Base-by-base conservation (phyloP, 2,797 vertebrate species). In the Neosilurus hyrtlii region DNA sequence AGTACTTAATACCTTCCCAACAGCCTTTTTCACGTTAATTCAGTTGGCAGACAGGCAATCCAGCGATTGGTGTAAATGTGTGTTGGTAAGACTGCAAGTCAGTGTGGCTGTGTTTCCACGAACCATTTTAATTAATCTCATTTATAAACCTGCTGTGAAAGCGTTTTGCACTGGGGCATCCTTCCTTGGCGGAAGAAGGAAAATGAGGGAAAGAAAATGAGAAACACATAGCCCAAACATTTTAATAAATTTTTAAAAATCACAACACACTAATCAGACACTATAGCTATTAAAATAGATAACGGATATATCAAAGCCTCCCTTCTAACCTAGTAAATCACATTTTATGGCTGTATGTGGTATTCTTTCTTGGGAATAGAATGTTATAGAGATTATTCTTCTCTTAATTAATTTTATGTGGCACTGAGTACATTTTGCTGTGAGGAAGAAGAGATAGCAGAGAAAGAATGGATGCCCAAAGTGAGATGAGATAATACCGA, bases 21-120 rank as follows among this genome's bases (percentile, higher is more conserved):
- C 61, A 75, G 81, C 56, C 80, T 68, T 73, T 81, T 62, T 80
- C 70, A 63, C 70, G 26, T 62, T 73, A 72, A 73, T 81, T 51
- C 30, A 59, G 10, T 67, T 81, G 52, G 30, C 66, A 81, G 66
- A 71, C 54, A 71, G 67, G 67, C 61, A 66, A 59, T 59, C 75
- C 66, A 51, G 65, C 4, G 18, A 76, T 78, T 30, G 35, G 37
- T 0, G 37, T 68, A 35, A 37, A 54, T 18, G 59, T 82, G 70
- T 76, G 72, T 10, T n/a, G 43, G 57, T 71, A 56, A 49, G 59
- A 54, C 10, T 70, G 22, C 2, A 57, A 62, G 75, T 79, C 66
- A 71, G 12, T 37, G 35, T 20, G 51, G 78, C 66, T 57, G 51
- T 71, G 68, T 56, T 80, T 66, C 66, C 52, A 59, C 22, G 30